phyloP scores from a whole-genome alignment of 1,140 invertebrate genomes.

The Cydia amplana region DNA sequence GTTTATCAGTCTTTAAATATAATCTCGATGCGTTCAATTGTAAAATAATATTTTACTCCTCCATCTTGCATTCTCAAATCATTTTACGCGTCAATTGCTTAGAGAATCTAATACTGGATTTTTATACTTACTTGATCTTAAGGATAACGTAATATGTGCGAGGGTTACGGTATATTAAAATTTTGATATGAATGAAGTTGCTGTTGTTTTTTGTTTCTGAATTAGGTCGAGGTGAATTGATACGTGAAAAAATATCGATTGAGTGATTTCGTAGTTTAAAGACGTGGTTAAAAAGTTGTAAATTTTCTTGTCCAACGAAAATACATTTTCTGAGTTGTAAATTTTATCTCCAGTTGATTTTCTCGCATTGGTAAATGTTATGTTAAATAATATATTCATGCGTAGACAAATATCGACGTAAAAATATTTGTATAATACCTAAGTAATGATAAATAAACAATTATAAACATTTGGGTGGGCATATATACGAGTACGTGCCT shows the following conservation, averaged over 20 bases:
- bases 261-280: neutral
- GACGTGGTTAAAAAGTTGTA: neutral
- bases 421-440: too few species aligned
- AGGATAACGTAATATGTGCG: too few species aligned
- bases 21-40: neutral
- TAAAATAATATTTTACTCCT: neutral
- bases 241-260: conserved; percentile 3
- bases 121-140: too few species aligned
- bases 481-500: too few species aligned
- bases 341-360: neutral
- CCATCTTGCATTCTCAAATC: neutral
- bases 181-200: neutral
- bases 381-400: neutral
- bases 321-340: neutral
- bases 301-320: neutral
- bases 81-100: too few species aligned
- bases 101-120: too few species aligned
- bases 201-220: neutral
- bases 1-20: neutral
- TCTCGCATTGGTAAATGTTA: neutral
- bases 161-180: too few species aligned
- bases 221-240: neutral
- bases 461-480: too few species aligned
- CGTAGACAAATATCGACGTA: too few species aligned
- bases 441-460: too few species aligned